These are phyloP conservation scores for Steinernema khuongi DNA, from an alignment of 1,140 invertebrate genomes.

Conservation along the genomic window DNA sequence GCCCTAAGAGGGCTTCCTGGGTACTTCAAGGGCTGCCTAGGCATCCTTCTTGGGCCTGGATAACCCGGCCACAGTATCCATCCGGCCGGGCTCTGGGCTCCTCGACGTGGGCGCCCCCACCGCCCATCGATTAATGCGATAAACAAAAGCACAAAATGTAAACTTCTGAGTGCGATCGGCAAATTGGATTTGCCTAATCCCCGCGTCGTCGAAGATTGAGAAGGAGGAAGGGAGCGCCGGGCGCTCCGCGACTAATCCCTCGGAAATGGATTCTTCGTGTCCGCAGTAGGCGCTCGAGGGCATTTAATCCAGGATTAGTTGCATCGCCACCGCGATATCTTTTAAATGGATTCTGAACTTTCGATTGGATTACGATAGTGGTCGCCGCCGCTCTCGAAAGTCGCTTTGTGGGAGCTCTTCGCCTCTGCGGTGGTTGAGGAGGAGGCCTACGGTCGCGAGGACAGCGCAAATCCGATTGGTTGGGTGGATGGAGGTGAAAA, in stretches of 20 bases:
- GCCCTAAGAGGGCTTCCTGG: too few species aligned
- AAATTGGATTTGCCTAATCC: constrained; percentile 5
- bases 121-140: background rate
- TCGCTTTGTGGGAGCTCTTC: too few species aligned
- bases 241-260: constrained; percentile 4
- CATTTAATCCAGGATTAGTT: constrained; percentile 15
- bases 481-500: too few species aligned
- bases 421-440: too few species aligned
- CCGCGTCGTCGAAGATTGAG: background rate
- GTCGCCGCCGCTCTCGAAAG: background rate
- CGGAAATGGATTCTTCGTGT: constrained; percentile 6
- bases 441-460: too few species aligned
- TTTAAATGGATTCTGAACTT: constrained; percentile 14
- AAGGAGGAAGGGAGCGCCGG: background rate
- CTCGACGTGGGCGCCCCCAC: too few species aligned
- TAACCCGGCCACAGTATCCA: too few species aligned
- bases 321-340: constrained; percentile 3
- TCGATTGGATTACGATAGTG: constrained; percentile 8
- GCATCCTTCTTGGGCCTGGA: too few species aligned
- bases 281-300: background rate
- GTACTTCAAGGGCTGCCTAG: too few species aligned
- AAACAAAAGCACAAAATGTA: constrained; percentile 15
- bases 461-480: too few species aligned
- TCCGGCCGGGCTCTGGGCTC: too few species aligned
- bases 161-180: background rate